Base-by-base conservation (phyloP, 1,140 invertebrate genomes). In the Cryptotermes secundus region DNA sequence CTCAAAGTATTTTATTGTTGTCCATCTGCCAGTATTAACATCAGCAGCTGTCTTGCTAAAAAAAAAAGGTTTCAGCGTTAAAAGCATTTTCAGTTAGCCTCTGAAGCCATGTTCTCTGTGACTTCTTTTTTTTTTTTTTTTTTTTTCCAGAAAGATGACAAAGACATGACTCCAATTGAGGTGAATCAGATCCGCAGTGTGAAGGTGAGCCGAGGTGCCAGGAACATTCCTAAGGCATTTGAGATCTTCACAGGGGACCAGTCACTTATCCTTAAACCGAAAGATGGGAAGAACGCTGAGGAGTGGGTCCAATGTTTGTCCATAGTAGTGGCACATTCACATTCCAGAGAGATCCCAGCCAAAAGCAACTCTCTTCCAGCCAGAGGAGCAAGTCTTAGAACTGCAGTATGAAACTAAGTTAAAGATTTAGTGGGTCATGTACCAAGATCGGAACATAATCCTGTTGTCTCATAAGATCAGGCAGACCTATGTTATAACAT, bases 221-320 rank as follows among this genome's bases (percentile, higher is more conserved):
- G 96, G 83, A 97, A 97, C 88, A 97, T 98, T 88, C 97, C 97
- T 19, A 97, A 97, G 90, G 97, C 97, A 3, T 98, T 99, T 91
- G 97, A 99, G 92, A 98, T 99, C 86, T 98, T 98, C 90, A 98
- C 97, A 1, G 95, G 95, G 81, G 96, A 98, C 88, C 96, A 97
- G 88, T 96, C 96, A 16, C 93, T 97, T 87, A 96, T 98, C 87
- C 92, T 98, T 83, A 98, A 98, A 91, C 97, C 97, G 12, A 97
- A 96, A 90, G 96, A 97, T 88, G 95, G 96, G n/a, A 97, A 96
- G 89, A 96, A 98, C 89, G 97, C 96, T 22, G 96, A 98, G 89
- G 95, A 98, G 89, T 99, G 97, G 97, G 95, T 97, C 79, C 96
- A 97, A 88, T 97, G 95, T 89, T 91, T 97, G 79, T 96, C 95